phyloP scores from a whole-genome alignment of 92 coral and sea anemone species.

The Bergia puertoricense region DNA sequence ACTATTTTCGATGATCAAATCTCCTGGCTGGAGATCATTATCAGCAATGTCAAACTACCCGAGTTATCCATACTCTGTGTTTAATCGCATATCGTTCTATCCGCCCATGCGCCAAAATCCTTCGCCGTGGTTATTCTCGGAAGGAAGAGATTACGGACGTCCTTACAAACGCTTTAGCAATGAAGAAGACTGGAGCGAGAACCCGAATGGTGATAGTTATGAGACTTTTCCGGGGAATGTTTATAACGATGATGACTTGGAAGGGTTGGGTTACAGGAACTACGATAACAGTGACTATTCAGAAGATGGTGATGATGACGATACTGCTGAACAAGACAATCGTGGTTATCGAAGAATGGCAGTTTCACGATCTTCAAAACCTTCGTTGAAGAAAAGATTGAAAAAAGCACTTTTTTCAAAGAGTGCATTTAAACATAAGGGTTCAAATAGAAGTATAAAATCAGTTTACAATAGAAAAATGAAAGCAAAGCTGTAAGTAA shows the following conservation, averaged over 20 bases:
- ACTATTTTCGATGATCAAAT: background rate
- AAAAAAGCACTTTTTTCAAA: background rate
- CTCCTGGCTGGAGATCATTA: background rate
- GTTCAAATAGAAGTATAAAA: background rate
- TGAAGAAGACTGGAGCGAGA: background rate
- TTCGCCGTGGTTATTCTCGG: background rate
- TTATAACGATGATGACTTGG: background rate
- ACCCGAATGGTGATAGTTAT: background rate
- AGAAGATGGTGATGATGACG: background rate
- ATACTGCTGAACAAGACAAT: background rate
- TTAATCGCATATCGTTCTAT: slow-evolving; percentile 3
- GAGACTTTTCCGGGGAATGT: background rate
- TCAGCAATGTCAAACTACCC: background rate
- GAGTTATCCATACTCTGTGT: slow-evolving; percentile 6
- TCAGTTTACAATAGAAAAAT: background rate
- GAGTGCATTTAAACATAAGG: background rate
- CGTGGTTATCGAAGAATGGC: slow-evolving; percentile 15
- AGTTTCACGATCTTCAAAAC: background rate
- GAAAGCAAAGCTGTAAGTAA: background rate
- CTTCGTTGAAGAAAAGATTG: background rate
- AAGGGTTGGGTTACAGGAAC: background rate
- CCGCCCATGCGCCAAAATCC: background rate
- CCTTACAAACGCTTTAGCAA: background rate
- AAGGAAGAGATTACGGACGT: background rate
- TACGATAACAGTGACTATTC: background rate